phyloP scores from a whole-genome alignment of 2,113 vertebrate genomes.

The Trichomycterus rosablanca region DNA sequence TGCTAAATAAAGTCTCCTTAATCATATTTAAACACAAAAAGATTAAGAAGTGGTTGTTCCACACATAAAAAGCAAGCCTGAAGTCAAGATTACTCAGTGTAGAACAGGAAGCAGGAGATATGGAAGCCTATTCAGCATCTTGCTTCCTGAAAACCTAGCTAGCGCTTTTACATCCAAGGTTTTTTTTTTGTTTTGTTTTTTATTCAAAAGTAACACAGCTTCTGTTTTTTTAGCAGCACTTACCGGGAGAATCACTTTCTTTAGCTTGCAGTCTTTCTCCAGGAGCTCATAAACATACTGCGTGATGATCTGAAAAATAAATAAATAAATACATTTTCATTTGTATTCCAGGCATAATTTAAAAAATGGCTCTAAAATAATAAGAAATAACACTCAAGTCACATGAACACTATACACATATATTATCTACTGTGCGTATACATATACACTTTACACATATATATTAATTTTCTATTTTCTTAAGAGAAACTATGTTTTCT shows the following conservation, averaged over 20 bases:
- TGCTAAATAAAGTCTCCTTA: slow-evolving; percentile 55
- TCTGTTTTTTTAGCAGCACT: slow-evolving; percentile 63
- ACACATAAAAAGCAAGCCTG: slow-evolving; percentile 52
- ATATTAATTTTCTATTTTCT: too few relatives aligned
- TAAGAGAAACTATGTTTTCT: too few relatives aligned
- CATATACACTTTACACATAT: too few relatives aligned
- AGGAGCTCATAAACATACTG: slow-evolving; percentile 89
- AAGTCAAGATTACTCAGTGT: slow-evolving; percentile 58
- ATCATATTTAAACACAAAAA: slow-evolving; percentile 65
- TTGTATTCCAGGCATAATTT: not conserved
- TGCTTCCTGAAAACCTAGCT: slow-evolving; percentile 46
- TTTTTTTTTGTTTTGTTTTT: slow-evolving; percentile 52
- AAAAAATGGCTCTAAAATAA: slow-evolving; percentile 3
- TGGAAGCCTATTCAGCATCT: slow-evolving; percentile 35
- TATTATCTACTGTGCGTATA: too few relatives aligned
- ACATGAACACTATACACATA: too few relatives aligned
- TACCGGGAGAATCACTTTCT: slow-evolving; percentile 88
- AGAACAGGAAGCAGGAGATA: slow-evolving; percentile 11
- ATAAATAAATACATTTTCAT: slow-evolving; percentile 40
- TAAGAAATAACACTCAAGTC: too few relatives aligned
- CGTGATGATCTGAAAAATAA: slow-evolving; percentile 84
- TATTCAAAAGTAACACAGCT: slow-evolving; percentile 54
- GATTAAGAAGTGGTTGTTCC: slow-evolving; percentile 60
- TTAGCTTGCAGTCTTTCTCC: slow-evolving; percentile 90
- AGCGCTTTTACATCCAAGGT: slow-evolving; percentile 45